Base-by-base conservation (phyloP, 2,797 vertebrate genomes). In the Cynodonichthys magdalenae region DNA sequence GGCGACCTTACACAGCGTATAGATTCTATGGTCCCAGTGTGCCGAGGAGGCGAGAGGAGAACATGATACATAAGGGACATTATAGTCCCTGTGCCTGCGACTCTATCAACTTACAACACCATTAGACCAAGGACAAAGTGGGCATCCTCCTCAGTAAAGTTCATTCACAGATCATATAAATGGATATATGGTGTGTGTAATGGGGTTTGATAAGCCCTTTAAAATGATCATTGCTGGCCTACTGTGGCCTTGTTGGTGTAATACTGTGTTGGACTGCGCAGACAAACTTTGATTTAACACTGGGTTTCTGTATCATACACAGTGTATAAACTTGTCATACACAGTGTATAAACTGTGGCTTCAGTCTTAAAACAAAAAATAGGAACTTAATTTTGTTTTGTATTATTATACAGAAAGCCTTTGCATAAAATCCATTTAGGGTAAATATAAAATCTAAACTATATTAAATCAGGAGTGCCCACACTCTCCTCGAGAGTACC, bases 81-180 rank as follows among this genome's bases (percentile, higher is more conserved):
- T 73, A 84, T 39, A 51, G 56, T 15, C 62, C 66, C 63, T 71
- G 59, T 67, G 44, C 75, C 77, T 61, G 56, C 18, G 75, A 69
- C 71, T 80, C 81, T 55, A 77, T 88, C 82, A 80, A 69, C 79
- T 69, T 36, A 63, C 53, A 42, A 27, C 45, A 71, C 79, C 79
- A 77, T 89, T 80, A 87, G 77, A 83, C 76, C 84, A 88, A 91
- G 87, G 88, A 67, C 84, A 70, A 58, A 71, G 56, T 80, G 75
- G 72, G 82, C 81, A 78, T 87, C 69, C 61, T 75, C 59, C 69
- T 68, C 46, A 6, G 59, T 52, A 59, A 72, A 79, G 79, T 83
- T 75, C 75, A 87, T 84, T 86, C 71, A 69, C 74, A 80, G 74
- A 81, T 86, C 84, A 87, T 81, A 85, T 79, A 77, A 84, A 82